phyloP scores from a whole-genome alignment of 2,797 vertebrate species.

The Poeciliopsis presidionis region DNA sequence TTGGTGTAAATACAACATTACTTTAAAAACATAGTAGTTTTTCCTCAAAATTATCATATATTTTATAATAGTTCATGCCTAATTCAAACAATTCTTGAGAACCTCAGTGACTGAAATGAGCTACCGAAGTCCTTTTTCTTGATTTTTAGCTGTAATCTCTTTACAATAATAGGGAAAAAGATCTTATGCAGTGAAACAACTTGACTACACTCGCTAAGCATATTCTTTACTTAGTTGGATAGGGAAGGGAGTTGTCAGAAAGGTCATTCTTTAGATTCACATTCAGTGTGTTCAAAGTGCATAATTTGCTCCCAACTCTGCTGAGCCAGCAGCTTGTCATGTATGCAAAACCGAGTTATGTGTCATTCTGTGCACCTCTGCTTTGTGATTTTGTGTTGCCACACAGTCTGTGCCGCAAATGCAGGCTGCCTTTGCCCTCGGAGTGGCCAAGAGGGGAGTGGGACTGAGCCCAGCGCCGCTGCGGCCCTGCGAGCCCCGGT shows the following conservation, averaged over 20 bases:
- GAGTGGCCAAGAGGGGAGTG: constrained; percentile 65
- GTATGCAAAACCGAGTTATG: constrained; percentile 36
- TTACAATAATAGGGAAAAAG: constrained; percentile 23
- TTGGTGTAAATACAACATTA: not conserved
- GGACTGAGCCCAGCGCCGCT: constrained; percentile 51
- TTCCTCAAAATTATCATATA: not conserved
- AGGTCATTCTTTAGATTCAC: constrained; percentile 61
- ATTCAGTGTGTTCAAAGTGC: constrained; percentile 36
- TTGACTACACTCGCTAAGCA: constrained; percentile 9
- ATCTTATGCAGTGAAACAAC: constrained; percentile 31
- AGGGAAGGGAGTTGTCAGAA: constrained; percentile 48
- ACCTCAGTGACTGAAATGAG: constrained; percentile 48
- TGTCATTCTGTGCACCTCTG: constrained; percentile 43
- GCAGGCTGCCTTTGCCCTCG: constrained; percentile 60
- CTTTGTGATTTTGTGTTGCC: constrained; percentile 49
- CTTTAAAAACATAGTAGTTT: not conserved
- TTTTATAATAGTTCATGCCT: not conserved
- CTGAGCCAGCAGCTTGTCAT: constrained; percentile 59
- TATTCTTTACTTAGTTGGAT: constrained; percentile 18
- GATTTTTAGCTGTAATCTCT: constrained; percentile 39
- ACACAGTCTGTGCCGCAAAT: constrained; percentile 39
- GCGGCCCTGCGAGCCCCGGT: constrained; percentile 57
- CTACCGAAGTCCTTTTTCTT: constrained; percentile 43
- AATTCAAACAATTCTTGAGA: constrained; percentile 32
- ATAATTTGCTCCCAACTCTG: constrained; percentile 40